Percentiles rank a stretch among this genome's conserved stretches.
Evolutionary conservation across 2,797 vertebrate species (phyloP).

Genomic region (Poecilia picta): DNA sequence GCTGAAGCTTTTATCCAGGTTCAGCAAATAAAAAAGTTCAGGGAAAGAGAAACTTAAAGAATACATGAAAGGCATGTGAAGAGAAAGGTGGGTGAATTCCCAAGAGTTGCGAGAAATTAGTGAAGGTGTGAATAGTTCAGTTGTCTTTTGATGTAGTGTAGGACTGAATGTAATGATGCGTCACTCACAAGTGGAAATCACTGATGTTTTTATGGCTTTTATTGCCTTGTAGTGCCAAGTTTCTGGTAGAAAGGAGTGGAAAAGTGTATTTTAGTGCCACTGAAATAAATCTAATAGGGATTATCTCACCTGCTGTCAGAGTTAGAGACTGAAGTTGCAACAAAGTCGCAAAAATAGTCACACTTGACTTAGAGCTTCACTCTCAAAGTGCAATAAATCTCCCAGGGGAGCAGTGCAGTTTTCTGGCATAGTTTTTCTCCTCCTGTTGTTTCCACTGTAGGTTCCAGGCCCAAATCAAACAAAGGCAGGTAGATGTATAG

Average conservation of each 20-base stretch:
- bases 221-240: slow-evolving; percentile 14
- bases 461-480: not conserved
- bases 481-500: too few relatives aligned
- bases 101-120: slow-evolving; percentile 49
- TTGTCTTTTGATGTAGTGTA: slow-evolving; percentile 42
- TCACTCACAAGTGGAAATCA: slow-evolving; percentile 48
- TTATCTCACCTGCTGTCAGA: slow-evolving; percentile 5
- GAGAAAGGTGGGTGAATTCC: slow-evolving; percentile 48
- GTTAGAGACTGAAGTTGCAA: not conserved
- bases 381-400: not conserved
- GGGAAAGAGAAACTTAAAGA: slow-evolving; percentile 39
- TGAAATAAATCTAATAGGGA: slow-evolving; percentile 12
- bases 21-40: slow-evolving; percentile 53
- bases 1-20: slow-evolving; percentile 56
- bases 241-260: slow-evolving; percentile 27
- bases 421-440: not conserved
- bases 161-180: slow-evolving; percentile 28
- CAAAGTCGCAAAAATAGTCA: not conserved
- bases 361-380: not conserved
- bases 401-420: not conserved
- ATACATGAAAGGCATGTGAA: slow-evolving; percentile 37
- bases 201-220: slow-evolving; percentile 25
- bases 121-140: slow-evolving; percentile 48
- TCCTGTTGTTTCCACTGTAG: not conserved
- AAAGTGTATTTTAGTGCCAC: not conserved